Evolutionary conservation across 2,797 vertebrate genomes (phyloP).

Genomic region (Heliangelus exortis): DNA sequence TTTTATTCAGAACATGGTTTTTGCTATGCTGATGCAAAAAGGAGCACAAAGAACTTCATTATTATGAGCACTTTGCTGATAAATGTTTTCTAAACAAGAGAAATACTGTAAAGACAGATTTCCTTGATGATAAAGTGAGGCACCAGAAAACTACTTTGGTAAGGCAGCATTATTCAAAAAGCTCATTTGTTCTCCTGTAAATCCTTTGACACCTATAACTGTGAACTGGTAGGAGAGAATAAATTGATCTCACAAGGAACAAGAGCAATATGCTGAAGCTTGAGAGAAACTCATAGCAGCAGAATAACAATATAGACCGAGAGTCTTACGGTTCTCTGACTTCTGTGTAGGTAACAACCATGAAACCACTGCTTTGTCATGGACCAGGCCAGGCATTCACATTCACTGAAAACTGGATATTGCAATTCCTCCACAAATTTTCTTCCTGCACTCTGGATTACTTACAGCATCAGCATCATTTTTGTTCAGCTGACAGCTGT

Average conservation of each 20-base stretch:
- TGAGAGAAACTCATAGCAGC: neutral
- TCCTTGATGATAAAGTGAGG: neutral
- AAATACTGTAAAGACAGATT: neutral
- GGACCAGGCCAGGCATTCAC: rapidly evolving
- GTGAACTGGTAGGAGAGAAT: neutral
- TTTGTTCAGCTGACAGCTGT: neutral
- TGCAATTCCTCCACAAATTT: neutral
- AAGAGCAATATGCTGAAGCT: neutral
- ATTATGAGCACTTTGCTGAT: neutral
- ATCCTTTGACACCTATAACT: neutral
- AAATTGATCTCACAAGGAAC: neutral
- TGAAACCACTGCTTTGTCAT: neutral
- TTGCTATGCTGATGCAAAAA: neutral
- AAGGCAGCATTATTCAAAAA: neutral
- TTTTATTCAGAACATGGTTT: neutral
- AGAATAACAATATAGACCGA: neutral
- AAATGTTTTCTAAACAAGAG: neutral
- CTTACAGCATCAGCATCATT: neutral
- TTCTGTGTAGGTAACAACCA: neutral
- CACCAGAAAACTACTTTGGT: neutral
- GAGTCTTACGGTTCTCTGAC: rapidly evolving
- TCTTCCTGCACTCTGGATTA: neutral
- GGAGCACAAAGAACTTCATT: neutral
- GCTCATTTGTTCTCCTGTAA: neutral
- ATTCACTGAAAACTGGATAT: neutral